These are phyloP conservation scores for Drosophila sordidapex DNA, from an alignment of 2,888 invertebrate genomes.

Conservation along the genomic window DNA sequence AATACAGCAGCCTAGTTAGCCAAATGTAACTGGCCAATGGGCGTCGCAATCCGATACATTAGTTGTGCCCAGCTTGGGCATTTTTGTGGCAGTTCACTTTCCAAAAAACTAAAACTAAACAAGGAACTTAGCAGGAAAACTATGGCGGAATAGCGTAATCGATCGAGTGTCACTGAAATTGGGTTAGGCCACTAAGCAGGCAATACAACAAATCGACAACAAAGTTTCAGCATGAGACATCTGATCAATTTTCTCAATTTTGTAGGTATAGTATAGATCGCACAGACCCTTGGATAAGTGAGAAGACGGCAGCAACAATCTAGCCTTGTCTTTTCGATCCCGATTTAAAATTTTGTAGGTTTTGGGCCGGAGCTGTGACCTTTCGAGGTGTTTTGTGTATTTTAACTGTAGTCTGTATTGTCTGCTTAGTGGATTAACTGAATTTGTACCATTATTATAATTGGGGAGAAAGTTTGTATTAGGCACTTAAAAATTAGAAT, in stretches of 20 bases:
- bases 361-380: not conserved
- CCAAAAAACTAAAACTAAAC: not conserved
- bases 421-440: not conserved
- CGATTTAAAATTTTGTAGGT: not conserved
- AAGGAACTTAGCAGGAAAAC: not conserved
- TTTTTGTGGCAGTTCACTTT: slow-evolving; percentile 11
- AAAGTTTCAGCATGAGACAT: not conserved
- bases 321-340: not conserved
- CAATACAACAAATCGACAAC: not conserved
- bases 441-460: not conserved
- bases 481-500: not conserved
- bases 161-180: not conserved
- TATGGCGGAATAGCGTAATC: not conserved
- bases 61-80: not conserved
- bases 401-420: not conserved
- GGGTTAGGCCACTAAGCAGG: not conserved
- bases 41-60: slow-evolving; percentile 34
- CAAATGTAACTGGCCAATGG: slow-evolving; percentile 50
- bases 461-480: no score
- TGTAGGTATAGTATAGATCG: not conserved
- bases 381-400: not conserved
- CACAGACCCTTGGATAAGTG: not conserved
- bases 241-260: not conserved
- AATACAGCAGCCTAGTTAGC: slow-evolving; percentile 51
- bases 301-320: no score